Base-by-base conservation (phyloP, 1,140 invertebrate genomes). In the Phymastichus coffea region DNA sequence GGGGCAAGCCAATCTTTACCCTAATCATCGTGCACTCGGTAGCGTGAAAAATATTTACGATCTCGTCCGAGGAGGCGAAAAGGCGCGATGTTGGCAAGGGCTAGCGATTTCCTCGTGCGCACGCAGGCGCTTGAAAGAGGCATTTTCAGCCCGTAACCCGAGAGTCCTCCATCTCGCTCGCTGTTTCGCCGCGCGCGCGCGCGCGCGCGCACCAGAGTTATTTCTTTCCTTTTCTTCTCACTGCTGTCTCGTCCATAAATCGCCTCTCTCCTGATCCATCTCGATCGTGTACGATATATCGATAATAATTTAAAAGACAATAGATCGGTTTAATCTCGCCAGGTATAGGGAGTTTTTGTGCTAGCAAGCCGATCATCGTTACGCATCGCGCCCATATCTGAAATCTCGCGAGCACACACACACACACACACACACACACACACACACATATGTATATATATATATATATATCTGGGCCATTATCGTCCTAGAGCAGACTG, bases 231-330 rank as follows among this genome's bases (percentile, higher is more conserved):
- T 33, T 33, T 33, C 28, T 33, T 33, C 15, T 4, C 12, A 22
- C 9, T 8, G 28, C 6, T 6, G 28, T 6, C 28, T 6, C 12
- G 12, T 6, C 12, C 12, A 30, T 30, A 30, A n/a, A n/a, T n/a
- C n/a, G n/a, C n/a, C n/a, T n/a, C n/a, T n/a, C n/a, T 44, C 49
- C 35, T 53, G 49, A 60, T 53, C 26, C 40, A 52, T 57, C 46
- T 49, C 38, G 41, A 61, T 61, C 35, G 48, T 41, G 35, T 30
- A 46, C 17, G 51, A 48, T 55, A 40, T 15, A 56, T 55, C 46
- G 52, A 61, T 61, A 33, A 60, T 60, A 47, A 61, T 49, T 55
- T 49, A 56, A 56, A 43, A 61, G 52, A 56, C 59, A 61, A 56
- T 61, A 44, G 52, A 61, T 61, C 41, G 58, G 1, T n/a, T 49